Conservation (phyloP, 2,797 vertebrate genomes). For the Periophthalmus magnuspinnatus region DNA sequence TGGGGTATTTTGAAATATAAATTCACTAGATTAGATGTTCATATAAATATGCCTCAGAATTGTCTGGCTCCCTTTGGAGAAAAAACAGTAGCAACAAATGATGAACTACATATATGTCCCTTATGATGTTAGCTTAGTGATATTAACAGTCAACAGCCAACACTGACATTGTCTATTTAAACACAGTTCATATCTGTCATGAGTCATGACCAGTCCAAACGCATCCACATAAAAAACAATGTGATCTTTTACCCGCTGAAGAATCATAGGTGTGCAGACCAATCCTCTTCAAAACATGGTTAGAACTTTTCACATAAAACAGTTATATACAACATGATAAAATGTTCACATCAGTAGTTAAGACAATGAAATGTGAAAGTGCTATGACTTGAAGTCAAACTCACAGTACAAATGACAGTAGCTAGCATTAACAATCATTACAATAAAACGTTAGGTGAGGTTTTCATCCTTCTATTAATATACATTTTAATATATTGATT, state of each 20-base stretch:
- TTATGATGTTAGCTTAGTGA: slow-evolving; percentile 4
- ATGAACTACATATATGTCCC: slow-evolving; percentile 8
- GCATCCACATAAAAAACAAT: not conserved
- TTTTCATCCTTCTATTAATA: slow-evolving; percentile 16
- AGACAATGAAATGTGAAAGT: slow-evolving; percentile 52
- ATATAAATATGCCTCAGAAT: not conserved
- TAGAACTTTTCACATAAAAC: slow-evolving; percentile 2
- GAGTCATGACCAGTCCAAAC: not conserved
- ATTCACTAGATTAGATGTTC: not conserved
- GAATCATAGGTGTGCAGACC: slow-evolving; percentile 29
- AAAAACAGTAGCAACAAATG: not conserved
- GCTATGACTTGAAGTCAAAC: slow-evolving; percentile 41
- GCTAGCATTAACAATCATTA: slow-evolving; percentile 42
- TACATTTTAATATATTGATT: slow-evolving; percentile 19
- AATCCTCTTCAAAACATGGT: slow-evolving; percentile 25
- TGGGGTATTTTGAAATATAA: not conserved
- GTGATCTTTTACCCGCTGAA: slow-evolving; percentile 6
- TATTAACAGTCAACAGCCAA: slow-evolving; percentile 8
- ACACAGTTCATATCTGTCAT: not conserved
- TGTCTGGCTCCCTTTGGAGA: not conserved
- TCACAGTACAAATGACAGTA: slow-evolving; percentile 42
- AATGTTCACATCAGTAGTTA: slow-evolving; percentile 26
- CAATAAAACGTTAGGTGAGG: slow-evolving; percentile 7
- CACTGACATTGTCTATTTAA: not conserved
- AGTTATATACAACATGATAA: slow-evolving; percentile 40